phyloP scores from a whole-genome alignment of 2,113 vertebrate genomes.

The Sander lucioperca region DNA sequence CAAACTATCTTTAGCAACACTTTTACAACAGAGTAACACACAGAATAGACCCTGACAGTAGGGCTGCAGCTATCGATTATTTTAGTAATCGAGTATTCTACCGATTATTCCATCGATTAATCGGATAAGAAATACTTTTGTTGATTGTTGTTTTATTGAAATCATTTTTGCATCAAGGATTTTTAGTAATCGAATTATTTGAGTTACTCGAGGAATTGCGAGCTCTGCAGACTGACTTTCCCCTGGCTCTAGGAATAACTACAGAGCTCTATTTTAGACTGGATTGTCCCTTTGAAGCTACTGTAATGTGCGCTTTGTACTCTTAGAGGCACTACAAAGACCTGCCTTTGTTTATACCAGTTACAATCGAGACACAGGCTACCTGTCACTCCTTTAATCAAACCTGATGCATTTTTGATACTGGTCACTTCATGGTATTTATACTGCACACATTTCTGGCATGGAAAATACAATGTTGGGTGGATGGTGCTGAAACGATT shows the following conservation, averaged over 20 bases:
- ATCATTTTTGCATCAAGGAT: no score
- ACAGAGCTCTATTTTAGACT: conserved; percentile 7
- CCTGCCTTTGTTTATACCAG: conserved; percentile 5
- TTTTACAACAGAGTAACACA: neutral
- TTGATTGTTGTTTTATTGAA: no score
- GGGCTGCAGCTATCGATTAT: no score
- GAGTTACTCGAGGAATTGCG: no score
- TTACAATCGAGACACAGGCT: neutral
- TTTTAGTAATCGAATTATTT: no score
- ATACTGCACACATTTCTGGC: neutral
- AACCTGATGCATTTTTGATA: neutral
- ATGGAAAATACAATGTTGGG: neutral
- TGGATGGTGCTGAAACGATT: neutral
- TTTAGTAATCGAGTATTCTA: no score
- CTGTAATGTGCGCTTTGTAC: neutral
- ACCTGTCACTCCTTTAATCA: conserved; percentile 11
- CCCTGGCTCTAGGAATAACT: neutral
- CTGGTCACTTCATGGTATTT: neutral
- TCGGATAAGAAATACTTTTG: no score
- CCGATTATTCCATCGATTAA: no score
- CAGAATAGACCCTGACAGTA: conserved; percentile 13
- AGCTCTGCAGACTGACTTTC: neutral
- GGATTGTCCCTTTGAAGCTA: neutral
- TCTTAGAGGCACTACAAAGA: conserved; percentile 16
- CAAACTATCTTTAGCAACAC: neutral